Evolutionary conservation across 2,113 vertebrate genomes (phyloP), one percentile per base, ranked within the genome.

Genomic region (Thunnus maccoyii): DNA sequence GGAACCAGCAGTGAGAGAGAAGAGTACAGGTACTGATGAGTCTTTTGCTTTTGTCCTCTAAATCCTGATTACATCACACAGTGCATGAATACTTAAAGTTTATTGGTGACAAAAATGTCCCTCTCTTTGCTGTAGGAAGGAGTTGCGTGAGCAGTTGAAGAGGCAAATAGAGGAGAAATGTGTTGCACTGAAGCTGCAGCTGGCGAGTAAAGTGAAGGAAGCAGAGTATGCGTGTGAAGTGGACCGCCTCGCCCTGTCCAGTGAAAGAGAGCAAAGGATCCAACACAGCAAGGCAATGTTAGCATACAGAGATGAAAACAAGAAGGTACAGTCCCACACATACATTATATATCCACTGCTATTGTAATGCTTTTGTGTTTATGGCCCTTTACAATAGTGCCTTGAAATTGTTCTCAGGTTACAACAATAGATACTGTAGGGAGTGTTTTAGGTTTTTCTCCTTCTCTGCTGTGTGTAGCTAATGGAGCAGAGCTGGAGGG

Each of bases 401-500:
- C 20, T 27, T 50, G 10, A 70, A 66, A 71, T 81, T 67, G 67
- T 41, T 74, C 84, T 86, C 46, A 62, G 63, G 64, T 88, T 83
- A 76, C 66, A 72, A 72, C 30, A 84, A 61, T 60, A 18, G 54
- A 25, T 15, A 41, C 36, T 32, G 14, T 44, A 32, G 62, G 17
- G 16, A 58, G 82, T 72, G 69, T 72, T 41, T 76, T 78, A 70
- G 72, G 47, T 46, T 20, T 51, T 36, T 44, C 2, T 22, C 10
- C 10, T 18, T 52, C 3, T 60, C 3, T 70, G 0, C 15, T 25
- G 60, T 85, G 63, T 83, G 60, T 32, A 95, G 94, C 87, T 95
- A 86, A 95, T 95, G 94, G 95, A 95, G 86, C 88, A 90, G 85
- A 86, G 84, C 57, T 94, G 94, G 94, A 92, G 86, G 81, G 90